Evolutionary conservation across 1,140 invertebrate species (phyloP), one percentile per base, ranked within the genome.

Genomic region (fruit fly (Drosophila melanogaster)): DNA sequence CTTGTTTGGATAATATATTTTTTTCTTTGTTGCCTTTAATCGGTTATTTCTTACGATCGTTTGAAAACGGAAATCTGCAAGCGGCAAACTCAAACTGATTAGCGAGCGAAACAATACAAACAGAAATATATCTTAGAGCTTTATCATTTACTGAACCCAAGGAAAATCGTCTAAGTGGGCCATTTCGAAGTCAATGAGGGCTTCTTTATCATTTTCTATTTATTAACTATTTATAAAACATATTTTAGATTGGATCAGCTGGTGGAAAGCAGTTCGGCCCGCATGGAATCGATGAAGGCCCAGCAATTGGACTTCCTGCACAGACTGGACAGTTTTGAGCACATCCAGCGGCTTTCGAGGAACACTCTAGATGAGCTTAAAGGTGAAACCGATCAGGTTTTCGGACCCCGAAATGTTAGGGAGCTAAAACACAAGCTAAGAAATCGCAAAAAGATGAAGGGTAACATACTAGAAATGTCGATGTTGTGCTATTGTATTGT

Each of bases 281-380:
- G 85, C n/a, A 69, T 91, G 79, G 90, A 91, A 15, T 91, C 90
- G 1, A 41, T 91, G 46, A 83, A 60, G 57, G 80, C 69, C 4
- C 85, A 91, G 24, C 90, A 91, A 51, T 10, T 79, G 54, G 72
- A 91, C 38, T 87, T 91, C 33, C 43, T 72, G 35, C 81, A 87
- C 43, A 70, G 83, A 0, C 19, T 91, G 57, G 83, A 90, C 40
- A 77, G 77, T 37, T 73, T 90, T 30, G 90, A 91, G 58, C 81
- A 85, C 17, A 85, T 90, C 22, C 85, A 91, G 14, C 74, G 86
- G 0, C 15, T 90, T 2, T 76, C 79, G 0, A 67, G 79, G 0
- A 60, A 26, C 51, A 87, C 80, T 10, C 44, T 91, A 51, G 90
- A 91, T 11, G 85, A 91, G 50, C 47, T 91, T 40, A 86, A 91